A percentile compares a stretch with the other conserved stretches of the same genome.
Evolutionary conservation across 2,113 vertebrate genomes (phyloP).

Genomic region (Oreochromis spilurus): DNA sequence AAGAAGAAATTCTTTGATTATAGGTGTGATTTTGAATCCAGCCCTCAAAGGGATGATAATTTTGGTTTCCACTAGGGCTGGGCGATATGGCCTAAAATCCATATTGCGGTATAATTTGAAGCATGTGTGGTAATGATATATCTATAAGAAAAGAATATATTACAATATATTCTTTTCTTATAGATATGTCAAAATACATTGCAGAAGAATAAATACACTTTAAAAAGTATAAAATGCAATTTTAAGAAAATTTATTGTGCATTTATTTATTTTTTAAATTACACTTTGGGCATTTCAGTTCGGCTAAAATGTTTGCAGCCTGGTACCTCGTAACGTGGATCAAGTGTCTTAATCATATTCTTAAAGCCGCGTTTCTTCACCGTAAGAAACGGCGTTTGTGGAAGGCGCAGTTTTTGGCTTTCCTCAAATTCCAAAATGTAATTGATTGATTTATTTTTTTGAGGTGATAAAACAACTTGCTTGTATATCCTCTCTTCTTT

Average conservation of each 20-base stretch:
- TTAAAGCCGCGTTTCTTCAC: not conserved
- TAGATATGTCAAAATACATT: not conserved
- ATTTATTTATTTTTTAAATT: accelerated
- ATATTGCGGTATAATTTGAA: not conserved
- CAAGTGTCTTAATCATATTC: not conserved
- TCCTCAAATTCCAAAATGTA: not conserved
- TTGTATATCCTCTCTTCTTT: not conserved
- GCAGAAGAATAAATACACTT: not conserved
- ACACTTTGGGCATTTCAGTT: not conserved
- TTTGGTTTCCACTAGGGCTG: not conserved
- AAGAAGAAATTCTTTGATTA: not conserved
- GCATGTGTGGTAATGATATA: not conserved
- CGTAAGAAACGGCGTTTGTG: not conserved
- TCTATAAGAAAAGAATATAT: not conserved
- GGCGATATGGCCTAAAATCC: not conserved
- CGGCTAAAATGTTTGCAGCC: not conserved
- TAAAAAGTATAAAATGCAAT: not conserved
- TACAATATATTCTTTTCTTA: not conserved
- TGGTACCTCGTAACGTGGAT: not conserved
- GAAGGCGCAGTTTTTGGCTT: not conserved
- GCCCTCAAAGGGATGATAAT: not conserved
- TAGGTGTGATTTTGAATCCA: not conserved
- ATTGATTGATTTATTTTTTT: not conserved
- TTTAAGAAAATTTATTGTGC: not conserved
- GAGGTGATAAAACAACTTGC: not conserved